These are phyloP conservation scores for Phaenicophaeus curvirostris DNA, from an alignment of 2,797 vertebrate genomes.

Conservation along the genomic window DNA sequence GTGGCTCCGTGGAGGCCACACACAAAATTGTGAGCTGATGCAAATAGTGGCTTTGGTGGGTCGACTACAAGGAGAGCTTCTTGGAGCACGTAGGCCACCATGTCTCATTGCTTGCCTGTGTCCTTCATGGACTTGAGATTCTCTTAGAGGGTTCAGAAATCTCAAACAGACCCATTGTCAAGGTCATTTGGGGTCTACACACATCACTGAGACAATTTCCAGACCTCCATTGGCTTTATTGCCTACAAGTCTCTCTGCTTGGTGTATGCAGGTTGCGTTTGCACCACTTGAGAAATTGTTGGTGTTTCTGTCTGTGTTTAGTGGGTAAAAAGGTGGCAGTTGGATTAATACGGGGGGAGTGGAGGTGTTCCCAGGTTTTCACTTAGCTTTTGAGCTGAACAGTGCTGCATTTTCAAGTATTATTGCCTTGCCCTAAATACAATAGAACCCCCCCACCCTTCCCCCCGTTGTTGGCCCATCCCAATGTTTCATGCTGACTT, in stretches of 20 bases:
- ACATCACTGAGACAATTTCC: not conserved
- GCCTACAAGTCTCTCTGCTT: not conserved
- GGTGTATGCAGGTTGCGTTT: fast-evolving
- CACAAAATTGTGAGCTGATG: fast-evolving
- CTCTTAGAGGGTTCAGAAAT: not conserved
- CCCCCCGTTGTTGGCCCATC: not conserved
- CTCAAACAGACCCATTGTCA: not conserved
- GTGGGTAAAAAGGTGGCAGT: not conserved
- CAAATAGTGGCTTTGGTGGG: not conserved
- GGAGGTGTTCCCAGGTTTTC: not conserved
- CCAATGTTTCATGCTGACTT: not conserved
- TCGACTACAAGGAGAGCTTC: not conserved
- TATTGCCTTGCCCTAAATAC: not conserved
- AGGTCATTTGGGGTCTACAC: not conserved
- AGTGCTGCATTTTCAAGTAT: fast-evolving
- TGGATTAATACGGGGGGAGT: fast-evolving
- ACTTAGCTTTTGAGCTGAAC: not conserved
- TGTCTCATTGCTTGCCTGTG: fast-evolving
- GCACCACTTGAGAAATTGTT: fast-evolving
- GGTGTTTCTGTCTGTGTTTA: not conserved
- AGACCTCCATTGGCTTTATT: not conserved
- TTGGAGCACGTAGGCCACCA: not conserved
- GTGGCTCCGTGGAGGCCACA: not conserved
- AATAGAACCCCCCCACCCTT: no score
- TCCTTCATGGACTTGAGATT: not conserved